Percentiles rank a stretch among this genome's conserved stretches.
These are phyloP conservation scores for Pogonomyrmex californicus DNA, from an alignment of 1,140 invertebrate species.

Conservation along the genomic window DNA sequence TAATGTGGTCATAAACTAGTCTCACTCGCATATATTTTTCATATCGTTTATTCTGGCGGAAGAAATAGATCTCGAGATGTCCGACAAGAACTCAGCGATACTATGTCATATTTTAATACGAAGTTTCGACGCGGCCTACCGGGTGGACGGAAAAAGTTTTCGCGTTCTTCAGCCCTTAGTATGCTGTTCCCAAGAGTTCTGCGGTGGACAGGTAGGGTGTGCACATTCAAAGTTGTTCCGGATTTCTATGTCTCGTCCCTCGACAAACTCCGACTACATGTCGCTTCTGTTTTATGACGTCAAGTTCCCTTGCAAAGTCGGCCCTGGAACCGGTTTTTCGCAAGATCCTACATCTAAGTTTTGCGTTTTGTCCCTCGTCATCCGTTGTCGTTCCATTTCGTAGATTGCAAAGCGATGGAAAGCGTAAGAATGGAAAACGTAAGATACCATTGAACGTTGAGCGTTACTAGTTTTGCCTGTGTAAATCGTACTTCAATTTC, in stretches of 20 bases:
- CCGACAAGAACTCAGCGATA: conserved; percentile 28
- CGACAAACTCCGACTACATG: neutral
- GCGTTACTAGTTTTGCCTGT: neutral
- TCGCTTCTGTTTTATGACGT: neutral
- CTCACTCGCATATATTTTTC: conserved; percentile 34
- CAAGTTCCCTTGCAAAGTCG: neutral
- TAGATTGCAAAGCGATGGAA: neutral
- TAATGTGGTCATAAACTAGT: neutral
- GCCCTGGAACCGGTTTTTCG: neutral
- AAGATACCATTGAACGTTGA: neutral
- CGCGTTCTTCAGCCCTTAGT: neutral
- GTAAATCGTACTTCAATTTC: neutral
- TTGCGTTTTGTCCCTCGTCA: neutral
- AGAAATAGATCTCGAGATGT: conserved; percentile 59
- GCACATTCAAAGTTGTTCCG: conserved; percentile 19
- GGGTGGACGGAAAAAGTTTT: conserved; percentile 41
- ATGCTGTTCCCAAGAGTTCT: neutral
- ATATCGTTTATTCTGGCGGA: neutral
- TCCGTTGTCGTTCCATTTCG: neutral
- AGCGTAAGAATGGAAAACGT: neutral
- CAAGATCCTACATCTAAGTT: neutral
- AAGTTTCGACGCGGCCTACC: conserved; percentile 43
- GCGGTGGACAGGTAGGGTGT: neutral
- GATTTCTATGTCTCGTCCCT: conserved; percentile 38
- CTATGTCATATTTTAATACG: conserved; percentile 36